Percentiles rank a stretch among this genome's conserved stretches.
These are phyloP conservation scores for Rhagoletis pomonella DNA, from an alignment of 1,140 invertebrate species.

Conservation along the genomic window DNA sequence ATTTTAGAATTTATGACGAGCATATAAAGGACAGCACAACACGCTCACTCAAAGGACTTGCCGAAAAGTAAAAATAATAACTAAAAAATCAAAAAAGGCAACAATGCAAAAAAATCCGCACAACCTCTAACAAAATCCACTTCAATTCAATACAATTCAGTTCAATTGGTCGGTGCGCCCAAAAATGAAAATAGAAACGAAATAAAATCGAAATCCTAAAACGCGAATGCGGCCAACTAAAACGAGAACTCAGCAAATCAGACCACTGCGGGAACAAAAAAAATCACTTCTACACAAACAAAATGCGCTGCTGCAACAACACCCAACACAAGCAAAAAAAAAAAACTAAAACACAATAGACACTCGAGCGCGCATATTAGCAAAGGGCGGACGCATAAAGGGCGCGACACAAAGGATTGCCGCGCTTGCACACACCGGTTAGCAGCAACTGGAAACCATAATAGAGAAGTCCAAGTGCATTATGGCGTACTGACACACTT, in stretches of 20 bases:
- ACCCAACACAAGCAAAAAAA: not conserved
- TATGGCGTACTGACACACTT: slow-evolving; percentile 35
- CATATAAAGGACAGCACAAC: slow-evolving; percentile 5
- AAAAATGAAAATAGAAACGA: not conserved
- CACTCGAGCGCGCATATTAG: slow-evolving; percentile 5
- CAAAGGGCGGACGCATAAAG: not conserved
- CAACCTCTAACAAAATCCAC: slow-evolving; percentile 34
- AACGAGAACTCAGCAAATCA: slow-evolving; percentile 16
- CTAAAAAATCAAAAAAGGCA: not conserved
- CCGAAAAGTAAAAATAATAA: not conserved
- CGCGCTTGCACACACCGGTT: not conserved
- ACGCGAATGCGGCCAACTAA: not conserved
- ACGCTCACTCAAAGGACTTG: slow-evolving; percentile 4
- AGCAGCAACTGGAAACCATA: not conserved
- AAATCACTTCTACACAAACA: not conserved
- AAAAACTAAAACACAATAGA: slow-evolving; percentile 10
- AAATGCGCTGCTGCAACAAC: no score
- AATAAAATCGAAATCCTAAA: not conserved
- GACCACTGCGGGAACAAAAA: slow-evolving; percentile 17
- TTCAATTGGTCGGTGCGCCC: slow-evolving; percentile 16
- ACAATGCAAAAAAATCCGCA: not conserved
- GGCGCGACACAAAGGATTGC: not conserved
- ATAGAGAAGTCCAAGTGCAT: slow-evolving; percentile 20
- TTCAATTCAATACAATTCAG: slow-evolving; percentile 46
- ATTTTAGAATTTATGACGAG: slow-evolving; percentile 49